phyloP scores from a whole-genome alignment of 2,113 vertebrate genomes.

The Raja brachyura region DNA sequence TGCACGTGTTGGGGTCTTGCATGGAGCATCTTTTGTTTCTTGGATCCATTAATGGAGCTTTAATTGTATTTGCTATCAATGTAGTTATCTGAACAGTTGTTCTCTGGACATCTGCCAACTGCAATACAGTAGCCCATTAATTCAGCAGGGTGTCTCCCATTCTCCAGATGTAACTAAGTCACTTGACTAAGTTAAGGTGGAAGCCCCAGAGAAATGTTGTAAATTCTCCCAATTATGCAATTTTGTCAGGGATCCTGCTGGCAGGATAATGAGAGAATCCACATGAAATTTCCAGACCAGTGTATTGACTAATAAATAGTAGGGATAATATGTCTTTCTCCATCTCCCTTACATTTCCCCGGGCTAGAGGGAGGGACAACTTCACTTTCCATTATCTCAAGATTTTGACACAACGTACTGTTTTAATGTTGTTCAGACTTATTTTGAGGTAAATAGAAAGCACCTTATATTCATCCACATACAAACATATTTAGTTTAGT shows the following conservation, averaged over 20 bases:
- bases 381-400: not conserved
- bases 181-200: not conserved
- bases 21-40: not conserved
- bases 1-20: not conserved
- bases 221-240: not conserved
- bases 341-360: not conserved
- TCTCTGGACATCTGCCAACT: constrained; percentile 11
- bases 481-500: not conserved
- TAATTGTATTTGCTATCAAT: constrained; percentile 3
- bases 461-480: not conserved
- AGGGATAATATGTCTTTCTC: not conserved
- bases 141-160: not conserved
- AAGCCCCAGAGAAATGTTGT: not conserved
- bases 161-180: not conserved
- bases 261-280: not conserved
- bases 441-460: not conserved
- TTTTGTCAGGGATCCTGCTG: not conserved
- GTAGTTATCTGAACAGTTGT: not conserved
- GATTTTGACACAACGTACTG: not conserved
- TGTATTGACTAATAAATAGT: not conserved
- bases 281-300: not conserved
- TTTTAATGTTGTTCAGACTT: not conserved
- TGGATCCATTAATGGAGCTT: not conserved
- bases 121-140: not conserved
- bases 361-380: not conserved